Evolutionary conservation across 2,888 invertebrate genomes (phyloP).

Genomic region (Lepidonotus clava): DNA sequence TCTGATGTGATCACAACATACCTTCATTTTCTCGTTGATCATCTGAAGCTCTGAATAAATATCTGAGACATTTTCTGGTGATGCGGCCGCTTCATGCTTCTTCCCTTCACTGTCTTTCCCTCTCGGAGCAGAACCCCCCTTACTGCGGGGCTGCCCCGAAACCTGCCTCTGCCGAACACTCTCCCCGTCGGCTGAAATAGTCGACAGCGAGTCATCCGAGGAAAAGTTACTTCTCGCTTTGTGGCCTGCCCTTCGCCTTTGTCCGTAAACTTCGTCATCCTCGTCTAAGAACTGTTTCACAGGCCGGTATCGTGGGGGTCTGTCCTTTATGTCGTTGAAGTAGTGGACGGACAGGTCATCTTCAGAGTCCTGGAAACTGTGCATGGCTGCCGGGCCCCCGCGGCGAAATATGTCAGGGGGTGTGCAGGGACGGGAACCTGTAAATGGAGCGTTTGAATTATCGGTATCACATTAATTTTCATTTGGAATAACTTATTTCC

Average conservation of each 20-base stretch:
- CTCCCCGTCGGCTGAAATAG: background rate
- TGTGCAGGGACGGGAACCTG: background rate
- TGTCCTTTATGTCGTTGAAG: conserved; percentile 1
- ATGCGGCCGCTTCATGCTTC: background rate
- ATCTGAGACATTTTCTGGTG: conserved; percentile 45
- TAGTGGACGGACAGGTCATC: background rate
- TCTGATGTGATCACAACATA: too few relatives aligned
- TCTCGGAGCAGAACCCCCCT: background rate
- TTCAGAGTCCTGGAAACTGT: background rate
- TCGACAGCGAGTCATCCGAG: conserved; percentile 14
- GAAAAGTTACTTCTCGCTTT: background rate
- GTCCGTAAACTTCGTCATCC: background rate
- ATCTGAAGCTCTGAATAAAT: conserved; percentile 60
- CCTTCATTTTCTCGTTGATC: conserved; percentile 61
- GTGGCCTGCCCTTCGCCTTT: too few relatives aligned
- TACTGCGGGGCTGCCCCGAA: background rate
- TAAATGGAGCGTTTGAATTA: too few relatives aligned
- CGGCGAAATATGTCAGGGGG: background rate
- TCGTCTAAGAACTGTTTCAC: background rate
- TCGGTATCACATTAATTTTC: too few relatives aligned
- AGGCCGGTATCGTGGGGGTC: conserved; percentile 7
- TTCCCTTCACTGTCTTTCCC: background rate
- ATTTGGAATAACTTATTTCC: too few relatives aligned
- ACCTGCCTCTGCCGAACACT: background rate
- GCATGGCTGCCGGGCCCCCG: background rate